These are phyloP conservation scores for Cathartes aura DNA, from an alignment of 2,113 vertebrate genomes.

Conservation along the genomic window DNA sequence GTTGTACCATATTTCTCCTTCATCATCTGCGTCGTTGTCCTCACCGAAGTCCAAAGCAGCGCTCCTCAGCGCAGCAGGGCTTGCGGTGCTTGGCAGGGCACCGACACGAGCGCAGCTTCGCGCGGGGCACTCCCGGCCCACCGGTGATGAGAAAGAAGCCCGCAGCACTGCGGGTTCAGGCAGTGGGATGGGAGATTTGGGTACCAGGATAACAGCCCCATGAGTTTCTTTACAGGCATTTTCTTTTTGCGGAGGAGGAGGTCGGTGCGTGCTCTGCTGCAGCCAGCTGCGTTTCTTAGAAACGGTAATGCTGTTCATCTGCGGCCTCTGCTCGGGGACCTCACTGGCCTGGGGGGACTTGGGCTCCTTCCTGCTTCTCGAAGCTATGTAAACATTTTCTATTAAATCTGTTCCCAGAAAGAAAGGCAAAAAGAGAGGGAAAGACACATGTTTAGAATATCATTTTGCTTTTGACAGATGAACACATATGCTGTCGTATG, in stretches of 20 bases:
- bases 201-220: slow-evolving; percentile 53
- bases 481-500: fast-evolving
- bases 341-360: slow-evolving; percentile 58
- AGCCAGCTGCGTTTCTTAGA: slow-evolving; percentile 98
- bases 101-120: not conserved
- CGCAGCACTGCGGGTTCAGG: slow-evolving; percentile 59
- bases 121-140: not conserved
- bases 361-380: slow-evolving; percentile 74
- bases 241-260: slow-evolving; percentile 74
- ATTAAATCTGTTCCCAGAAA: slow-evolving; percentile 80
- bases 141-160: not conserved
- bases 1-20: slow-evolving; percentile 99
- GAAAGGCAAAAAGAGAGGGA: slow-evolving; percentile 20
- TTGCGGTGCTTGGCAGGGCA: not conserved
- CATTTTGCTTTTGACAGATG: not conserved
- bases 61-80: not conserved
- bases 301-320: slow-evolving; percentile 90
- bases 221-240: slow-evolving; percentile 64
- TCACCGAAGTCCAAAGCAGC: slow-evolving; percentile 79
- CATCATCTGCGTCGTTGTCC: slow-evolving; percentile 92
- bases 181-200: slow-evolving; percentile 36
- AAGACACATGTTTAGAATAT: not conserved
- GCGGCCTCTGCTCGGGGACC: slow-evolving; percentile 63
- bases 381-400: slow-evolving; percentile 85
- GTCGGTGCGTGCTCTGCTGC: slow-evolving; percentile 85